Evolutionary conservation across 2,888 invertebrate genomes (phyloP).

Genomic region (Ctena decussata): DNA sequence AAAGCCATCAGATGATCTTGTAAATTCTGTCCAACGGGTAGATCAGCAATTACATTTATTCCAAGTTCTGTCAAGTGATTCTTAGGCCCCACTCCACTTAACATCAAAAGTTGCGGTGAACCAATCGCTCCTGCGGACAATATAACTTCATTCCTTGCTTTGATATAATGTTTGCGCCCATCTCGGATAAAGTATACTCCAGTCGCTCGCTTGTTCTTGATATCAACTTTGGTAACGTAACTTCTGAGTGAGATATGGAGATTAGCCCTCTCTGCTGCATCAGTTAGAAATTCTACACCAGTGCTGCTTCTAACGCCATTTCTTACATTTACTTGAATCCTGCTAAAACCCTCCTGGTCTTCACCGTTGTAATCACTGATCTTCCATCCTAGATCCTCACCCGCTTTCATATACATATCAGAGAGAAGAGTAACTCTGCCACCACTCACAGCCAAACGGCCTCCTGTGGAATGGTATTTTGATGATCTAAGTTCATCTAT

Average conservation of each 20-base stretch:
- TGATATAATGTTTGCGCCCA: constrained; percentile 57
- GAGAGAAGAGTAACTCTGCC: neutral
- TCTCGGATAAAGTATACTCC: constrained; percentile 71
- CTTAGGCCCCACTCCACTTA: constrained; percentile 84
- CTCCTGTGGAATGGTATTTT: neutral
- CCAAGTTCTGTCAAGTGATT: constrained; percentile 81
- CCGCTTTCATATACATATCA: neutral
- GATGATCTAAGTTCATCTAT: neutral
- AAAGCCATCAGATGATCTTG: too few species aligned
- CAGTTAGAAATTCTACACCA: neutral
- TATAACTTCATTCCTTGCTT: constrained; percentile 75
- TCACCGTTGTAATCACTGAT: neutral
- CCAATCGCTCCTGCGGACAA: constrained; percentile 85
- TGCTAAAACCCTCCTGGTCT: neutral
- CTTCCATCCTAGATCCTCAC: neutral
- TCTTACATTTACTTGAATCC: neutral
- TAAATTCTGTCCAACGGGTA: too few species aligned
- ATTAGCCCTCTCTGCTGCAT: neutral
- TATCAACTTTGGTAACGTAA: constrained; percentile 68
- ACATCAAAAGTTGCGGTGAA: constrained; percentile 83
- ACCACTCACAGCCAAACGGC: neutral
- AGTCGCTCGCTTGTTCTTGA: constrained; percentile 68
- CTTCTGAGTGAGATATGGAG: constrained; percentile 16
- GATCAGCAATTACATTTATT: constrained; percentile 78
- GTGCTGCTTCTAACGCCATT: constrained; percentile 3